A percentile compares a stretch with the other conserved stretches of the same genome.
These are phyloP conservation scores for Aphidoletes aphidimyza DNA, from an alignment of 2,888 invertebrate genomes.

Conservation along the genomic window DNA sequence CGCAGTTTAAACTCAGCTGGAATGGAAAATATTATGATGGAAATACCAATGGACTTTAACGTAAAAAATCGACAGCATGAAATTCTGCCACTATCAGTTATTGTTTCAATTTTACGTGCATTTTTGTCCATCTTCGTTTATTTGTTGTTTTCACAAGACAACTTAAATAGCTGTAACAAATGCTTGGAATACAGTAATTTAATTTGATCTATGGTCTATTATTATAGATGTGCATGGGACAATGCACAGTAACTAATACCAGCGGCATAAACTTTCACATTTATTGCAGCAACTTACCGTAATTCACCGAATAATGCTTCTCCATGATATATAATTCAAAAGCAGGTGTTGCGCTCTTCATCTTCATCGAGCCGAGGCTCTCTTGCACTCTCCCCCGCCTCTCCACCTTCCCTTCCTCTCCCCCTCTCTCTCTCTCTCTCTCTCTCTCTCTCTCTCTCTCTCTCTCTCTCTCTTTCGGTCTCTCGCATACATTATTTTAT, in stretches of 20 bases:
- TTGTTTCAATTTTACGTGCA: neutral
- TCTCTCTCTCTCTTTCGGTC: too few relatives aligned
- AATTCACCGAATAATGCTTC: neutral
- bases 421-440: too few relatives aligned
- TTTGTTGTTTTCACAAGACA: too few relatives aligned
- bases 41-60: neutral
- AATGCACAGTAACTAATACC: neutral
- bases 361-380: neutral
- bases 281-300: neutral
- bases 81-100: neutral
- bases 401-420: too few relatives aligned
- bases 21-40: neutral
- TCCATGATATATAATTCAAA: constrained; percentile 16
- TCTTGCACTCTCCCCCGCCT: too few relatives aligned
- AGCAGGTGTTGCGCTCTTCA: constrained; percentile 26
- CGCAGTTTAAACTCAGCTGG: neutral
- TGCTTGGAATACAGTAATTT: constrained; percentile 15
- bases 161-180: constrained; percentile 26
- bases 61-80: neutral
- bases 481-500: too few relatives aligned
- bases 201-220: constrained; percentile 28
- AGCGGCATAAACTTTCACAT: neutral
- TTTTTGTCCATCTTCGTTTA: neutral
- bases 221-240: neutral
- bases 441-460: too few relatives aligned